Evolutionary conservation across 1,140 invertebrate species (phyloP).

Genomic region (Drosophila repletoides): DNA sequence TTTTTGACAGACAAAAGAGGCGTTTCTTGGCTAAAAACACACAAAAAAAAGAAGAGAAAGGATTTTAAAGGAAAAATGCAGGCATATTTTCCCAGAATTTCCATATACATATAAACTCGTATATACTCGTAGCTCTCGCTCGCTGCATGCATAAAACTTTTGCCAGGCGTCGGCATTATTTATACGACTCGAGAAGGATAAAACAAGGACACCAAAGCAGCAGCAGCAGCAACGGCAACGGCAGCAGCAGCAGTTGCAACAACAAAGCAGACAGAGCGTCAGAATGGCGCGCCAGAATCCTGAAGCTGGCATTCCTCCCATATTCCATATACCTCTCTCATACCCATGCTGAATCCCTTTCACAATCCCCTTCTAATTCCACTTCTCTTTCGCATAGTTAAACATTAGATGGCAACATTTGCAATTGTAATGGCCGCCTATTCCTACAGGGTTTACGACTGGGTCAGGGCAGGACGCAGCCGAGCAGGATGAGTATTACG

Average conservation of each 20-base stretch:
- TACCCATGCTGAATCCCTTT: slow-evolving; percentile 1
- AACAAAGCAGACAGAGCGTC: slow-evolving; percentile 38
- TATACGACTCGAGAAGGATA: slow-evolving; percentile 14
- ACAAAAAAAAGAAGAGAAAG: too few relatives aligned
- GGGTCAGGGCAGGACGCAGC: slow-evolving; percentile 35
- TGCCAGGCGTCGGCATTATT: slow-evolving; percentile 3
- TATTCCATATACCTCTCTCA: too few relatives aligned
- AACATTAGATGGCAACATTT: slow-evolving; percentile 74
- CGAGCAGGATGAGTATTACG: too few relatives aligned
- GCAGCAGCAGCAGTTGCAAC: neutral
- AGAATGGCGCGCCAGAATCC: slow-evolving; percentile 55
- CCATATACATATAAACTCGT: slow-evolving; percentile 2
- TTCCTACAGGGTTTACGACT: neutral
- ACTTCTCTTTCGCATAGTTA: slow-evolving; percentile 41
- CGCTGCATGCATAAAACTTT: neutral
- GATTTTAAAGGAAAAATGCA: too few relatives aligned
- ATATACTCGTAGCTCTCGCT: neutral
- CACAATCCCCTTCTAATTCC: neutral
- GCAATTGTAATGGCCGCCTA: slow-evolving; percentile 64
- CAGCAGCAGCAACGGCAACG: slow-evolving; percentile 10
- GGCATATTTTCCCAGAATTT: neutral
- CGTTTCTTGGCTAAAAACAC: too few relatives aligned
- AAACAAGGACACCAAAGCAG: slow-evolving; percentile 14
- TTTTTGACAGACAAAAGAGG: too few relatives aligned
- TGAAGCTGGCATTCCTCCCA: slow-evolving; percentile 19